These are phyloP conservation scores for Sprattus sprattus DNA, from an alignment of 2,113 vertebrate genomes.

Conservation along the genomic window DNA sequence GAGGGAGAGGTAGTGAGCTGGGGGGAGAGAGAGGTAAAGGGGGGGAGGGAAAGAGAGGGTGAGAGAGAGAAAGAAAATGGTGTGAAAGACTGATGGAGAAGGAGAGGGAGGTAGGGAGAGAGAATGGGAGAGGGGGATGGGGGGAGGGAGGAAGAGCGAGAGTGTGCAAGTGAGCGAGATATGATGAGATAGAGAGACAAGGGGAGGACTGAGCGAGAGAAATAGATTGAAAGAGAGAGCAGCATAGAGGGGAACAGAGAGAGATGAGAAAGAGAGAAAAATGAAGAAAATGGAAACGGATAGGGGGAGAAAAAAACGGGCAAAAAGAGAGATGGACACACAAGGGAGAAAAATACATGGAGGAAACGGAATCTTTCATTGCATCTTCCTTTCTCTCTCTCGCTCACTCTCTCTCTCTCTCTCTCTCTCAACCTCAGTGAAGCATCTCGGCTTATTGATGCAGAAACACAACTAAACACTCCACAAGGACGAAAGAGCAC, in stretches of 20 bases:
- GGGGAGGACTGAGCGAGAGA: not conserved
- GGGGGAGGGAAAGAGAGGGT: not conserved
- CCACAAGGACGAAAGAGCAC: no score
- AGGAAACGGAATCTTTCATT: not conserved
- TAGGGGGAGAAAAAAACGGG: not conserved
- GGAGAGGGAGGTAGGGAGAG: not conserved
- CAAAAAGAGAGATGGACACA: not conserved
- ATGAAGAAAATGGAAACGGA: not conserved
- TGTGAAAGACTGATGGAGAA: not conserved
- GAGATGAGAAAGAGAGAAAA: not conserved
- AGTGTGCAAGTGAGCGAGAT: no score
- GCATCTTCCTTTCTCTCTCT: no score
- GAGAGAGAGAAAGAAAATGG: conserved; percentile 6
- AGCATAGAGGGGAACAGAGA: not conserved
- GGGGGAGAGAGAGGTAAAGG: not conserved
- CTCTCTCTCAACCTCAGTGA: no score
- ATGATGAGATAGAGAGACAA: no score
- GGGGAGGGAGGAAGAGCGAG: not conserved
- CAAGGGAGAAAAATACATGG: not conserved
- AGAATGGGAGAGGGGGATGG: not conserved
- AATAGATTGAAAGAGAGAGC: not conserved
- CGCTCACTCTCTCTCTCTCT: no score
- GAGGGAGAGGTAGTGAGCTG: not conserved
- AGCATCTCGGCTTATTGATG: no score
- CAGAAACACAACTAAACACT: no score